Percentiles rank a stretch among this genome's conserved stretches.
phyloP scores from a whole-genome alignment of 1,140 invertebrate genomes.

The Cotesia chilonis region DNA sequence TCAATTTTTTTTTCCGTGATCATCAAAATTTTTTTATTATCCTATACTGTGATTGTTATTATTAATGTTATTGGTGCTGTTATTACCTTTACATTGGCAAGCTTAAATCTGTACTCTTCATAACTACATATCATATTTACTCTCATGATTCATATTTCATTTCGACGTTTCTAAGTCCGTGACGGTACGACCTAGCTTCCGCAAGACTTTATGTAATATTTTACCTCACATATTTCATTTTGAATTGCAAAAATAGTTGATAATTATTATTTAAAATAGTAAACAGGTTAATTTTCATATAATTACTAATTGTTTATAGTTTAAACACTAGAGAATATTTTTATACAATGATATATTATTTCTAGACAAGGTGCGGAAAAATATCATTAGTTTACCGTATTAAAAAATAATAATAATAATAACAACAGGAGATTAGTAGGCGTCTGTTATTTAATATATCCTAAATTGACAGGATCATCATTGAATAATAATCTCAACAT shows the following conservation, averaged over 20 bases:
- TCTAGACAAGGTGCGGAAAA: constrained; percentile 1
- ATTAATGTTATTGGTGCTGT: constrained; percentile 21
- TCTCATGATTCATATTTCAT: constrained; percentile 30
- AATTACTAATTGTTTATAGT: no score
- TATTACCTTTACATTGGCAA: background rate
- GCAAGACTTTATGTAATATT: background rate
- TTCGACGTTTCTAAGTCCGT: constrained; percentile 27
- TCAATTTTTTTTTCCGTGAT: constrained; percentile 15
- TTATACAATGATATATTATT: no score
- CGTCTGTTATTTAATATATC: constrained; percentile 12
- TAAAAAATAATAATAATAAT: background rate
- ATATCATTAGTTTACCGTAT: background rate
- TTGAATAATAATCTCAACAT: no score
- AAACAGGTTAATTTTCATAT: background rate
- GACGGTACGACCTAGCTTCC: constrained; percentile 30
- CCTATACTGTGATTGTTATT: background rate
- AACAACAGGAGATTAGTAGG: constrained; percentile 10
- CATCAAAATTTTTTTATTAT: background rate
- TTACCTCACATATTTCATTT: background rate
- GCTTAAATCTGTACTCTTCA: background rate
- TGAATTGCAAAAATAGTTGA: background rate
- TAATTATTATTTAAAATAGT: background rate
- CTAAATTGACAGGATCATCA: constrained; percentile 20
- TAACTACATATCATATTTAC: constrained; percentile 23
- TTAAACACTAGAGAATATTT: no score